Evolutionary conservation across 2,888 invertebrate species (phyloP).

Genomic region (Cephus nigrinus): DNA sequence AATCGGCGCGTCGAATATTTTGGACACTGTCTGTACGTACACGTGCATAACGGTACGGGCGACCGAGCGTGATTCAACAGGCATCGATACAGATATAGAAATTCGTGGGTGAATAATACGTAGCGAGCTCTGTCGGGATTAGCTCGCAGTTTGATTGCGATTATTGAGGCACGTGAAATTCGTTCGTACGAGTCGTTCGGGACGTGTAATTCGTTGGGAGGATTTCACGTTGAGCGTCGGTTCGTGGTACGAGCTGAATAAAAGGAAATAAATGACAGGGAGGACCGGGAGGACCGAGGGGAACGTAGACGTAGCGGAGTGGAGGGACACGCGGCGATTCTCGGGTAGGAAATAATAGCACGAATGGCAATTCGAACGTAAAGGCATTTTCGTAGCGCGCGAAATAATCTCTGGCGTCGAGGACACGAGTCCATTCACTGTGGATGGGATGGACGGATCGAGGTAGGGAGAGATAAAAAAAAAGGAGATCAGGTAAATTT

Average conservation of each 20-base stretch:
- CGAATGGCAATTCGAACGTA: background rate
- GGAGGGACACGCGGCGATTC: too few species aligned
- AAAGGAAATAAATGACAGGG: background rate
- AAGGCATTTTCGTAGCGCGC: too few species aligned
- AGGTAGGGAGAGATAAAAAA: background rate
- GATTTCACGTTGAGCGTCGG: background rate
- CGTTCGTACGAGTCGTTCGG: background rate
- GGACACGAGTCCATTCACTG: background rate
- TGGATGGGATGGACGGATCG: background rate
- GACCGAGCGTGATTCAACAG: background rate
- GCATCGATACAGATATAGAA: background rate
- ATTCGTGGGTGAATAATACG: background rate
- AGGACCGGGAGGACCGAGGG: background rate
- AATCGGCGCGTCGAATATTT: background rate
- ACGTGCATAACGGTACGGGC: background rate
- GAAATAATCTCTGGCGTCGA: background rate
- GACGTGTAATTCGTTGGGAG: background rate
- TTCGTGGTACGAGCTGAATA: background rate
- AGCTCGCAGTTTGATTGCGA: background rate
- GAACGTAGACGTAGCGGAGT: background rate
- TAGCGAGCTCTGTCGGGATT: background rate
- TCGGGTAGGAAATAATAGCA: background rate
- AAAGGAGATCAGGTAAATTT: background rate
- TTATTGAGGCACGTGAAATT: background rate
- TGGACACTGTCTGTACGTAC: background rate